Evolutionary conservation across 2,113 vertebrate genomes (phyloP), one percentile per base, ranked within the genome.

Genomic region (Laterallus jamaicensis): DNA sequence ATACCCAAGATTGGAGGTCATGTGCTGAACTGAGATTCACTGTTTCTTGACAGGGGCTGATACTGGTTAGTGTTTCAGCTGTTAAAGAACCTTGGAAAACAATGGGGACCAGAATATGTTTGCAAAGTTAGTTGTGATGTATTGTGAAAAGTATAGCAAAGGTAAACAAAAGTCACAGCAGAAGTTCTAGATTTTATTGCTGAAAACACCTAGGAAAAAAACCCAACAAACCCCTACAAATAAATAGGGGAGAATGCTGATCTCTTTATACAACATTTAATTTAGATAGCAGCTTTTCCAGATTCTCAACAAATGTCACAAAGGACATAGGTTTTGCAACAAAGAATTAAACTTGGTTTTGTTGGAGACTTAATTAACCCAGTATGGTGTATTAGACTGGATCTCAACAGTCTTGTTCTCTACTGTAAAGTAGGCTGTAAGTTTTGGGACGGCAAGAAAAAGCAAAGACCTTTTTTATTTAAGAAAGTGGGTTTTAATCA

Each of bases 381-480:
- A 70, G 28, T 59, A 70, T 64, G 37, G 26, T 63, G 15, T 39
- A 62, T 82, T 74, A 68, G 62, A 60, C 26, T 56, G 58, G 81
- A 89, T 97, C 39, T 79, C 28, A 40, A 9, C 22, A 62, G 82
- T 86, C 67, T 70, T 68, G 40, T 13, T 42, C 63, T 93, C 81
- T 78, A 31, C 60, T 85, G 86, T 40, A 78, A 77, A 50, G 59
- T 32, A 92, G 63, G 55, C 74, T 69, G 47, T 91, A 90, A 95
- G 68, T 68, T 91, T 91, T 91, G 69, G 92, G 37, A 32, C 79
- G 93, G 93, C 94, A 92, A 97, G 55, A 63, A 63, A 44, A 95
- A 93, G 92, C 75, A 96, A 95, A 81, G 31, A 88, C 80, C 35
- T 55, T 56, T 80, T 39, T 81, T 55, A 49, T 39, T 56, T 39